These are phyloP conservation scores for Napeogenes sylphis DNA, from an alignment of 2,888 invertebrate genomes.

Conservation along the genomic window DNA sequence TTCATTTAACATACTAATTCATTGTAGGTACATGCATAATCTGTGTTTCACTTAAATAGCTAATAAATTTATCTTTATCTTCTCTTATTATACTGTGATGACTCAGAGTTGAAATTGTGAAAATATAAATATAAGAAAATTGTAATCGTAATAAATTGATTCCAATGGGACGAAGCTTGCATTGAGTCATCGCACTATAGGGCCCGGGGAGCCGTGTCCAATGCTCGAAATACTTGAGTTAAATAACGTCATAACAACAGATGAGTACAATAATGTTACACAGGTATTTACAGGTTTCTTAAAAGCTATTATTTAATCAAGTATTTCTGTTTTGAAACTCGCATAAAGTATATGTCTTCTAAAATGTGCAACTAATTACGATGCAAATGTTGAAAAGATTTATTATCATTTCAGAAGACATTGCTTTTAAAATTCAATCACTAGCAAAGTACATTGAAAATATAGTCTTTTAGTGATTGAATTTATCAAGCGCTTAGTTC, in stretches of 20 bases:
- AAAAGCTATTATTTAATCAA: conserved; percentile 16
- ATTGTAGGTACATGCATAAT: conserved; percentile 54
- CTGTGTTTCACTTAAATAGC: conserved; percentile 45
- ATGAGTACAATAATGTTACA: not conserved
- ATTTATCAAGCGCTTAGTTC: conserved; percentile 21
- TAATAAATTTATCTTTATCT: conserved; percentile 45
- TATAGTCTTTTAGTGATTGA: conserved; percentile 16
- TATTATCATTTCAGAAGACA: conserved; percentile 15
- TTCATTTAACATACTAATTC: conserved; percentile 50
- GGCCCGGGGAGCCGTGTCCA: conserved; percentile 53
- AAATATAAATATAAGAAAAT: conserved; percentile 37
- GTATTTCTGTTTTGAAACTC: conserved; percentile 20
- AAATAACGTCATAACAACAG: conserved; percentile 8
- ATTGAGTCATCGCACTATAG: conserved; percentile 78
- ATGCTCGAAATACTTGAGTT: conserved; percentile 33
- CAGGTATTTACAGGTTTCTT: not conserved
- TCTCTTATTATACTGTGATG: conserved; percentile 70
- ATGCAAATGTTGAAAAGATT: not conserved
- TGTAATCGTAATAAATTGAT: conserved; percentile 32
- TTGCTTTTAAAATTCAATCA: conserved; percentile 22
- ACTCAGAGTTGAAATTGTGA: conserved; percentile 53
- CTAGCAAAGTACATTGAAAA: conserved; percentile 3
- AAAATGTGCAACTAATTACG: conserved; percentile 3
- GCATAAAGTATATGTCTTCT: conserved; percentile 15
- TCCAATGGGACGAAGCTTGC: conserved; percentile 74